Conservation (phyloP, 30 jellyfish, hydroid and myxozoan genomes). For the Aurelia sp. region DNA sequence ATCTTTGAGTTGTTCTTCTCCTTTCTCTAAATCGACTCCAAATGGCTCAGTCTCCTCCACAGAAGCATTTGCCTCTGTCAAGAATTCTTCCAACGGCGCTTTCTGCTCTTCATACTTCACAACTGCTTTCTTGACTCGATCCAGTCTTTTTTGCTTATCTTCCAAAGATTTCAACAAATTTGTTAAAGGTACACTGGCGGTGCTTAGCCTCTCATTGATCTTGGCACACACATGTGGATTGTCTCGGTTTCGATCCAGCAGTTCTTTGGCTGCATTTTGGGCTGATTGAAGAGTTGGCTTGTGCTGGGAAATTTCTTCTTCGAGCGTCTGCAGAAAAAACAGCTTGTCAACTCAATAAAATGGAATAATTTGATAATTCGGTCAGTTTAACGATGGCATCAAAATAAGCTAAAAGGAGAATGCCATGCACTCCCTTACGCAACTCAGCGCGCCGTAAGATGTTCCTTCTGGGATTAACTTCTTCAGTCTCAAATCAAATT, state of each 20-base stretch:
- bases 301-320: constrained; percentile 64
- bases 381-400: no score
- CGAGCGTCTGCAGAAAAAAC: constrained; percentile 57
- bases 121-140: constrained; percentile 67
- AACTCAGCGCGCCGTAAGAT: no score
- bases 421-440: no score
- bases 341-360: not conserved
- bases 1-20: constrained; percentile 69
- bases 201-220: constrained; percentile 69
- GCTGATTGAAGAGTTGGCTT: constrained; percentile 86
- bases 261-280: constrained; percentile 79
- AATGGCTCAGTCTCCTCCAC: constrained; percentile 81
- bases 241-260: constrained; percentile 75
- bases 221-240: constrained; percentile 80
- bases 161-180: constrained; percentile 68
- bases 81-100: constrained; percentile 82
- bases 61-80: constrained; percentile 67
- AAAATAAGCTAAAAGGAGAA: no score
- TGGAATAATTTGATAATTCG: not conserved
- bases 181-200: constrained; percentile 77
- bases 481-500: no score
- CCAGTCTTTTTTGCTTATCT: constrained; percentile 78
- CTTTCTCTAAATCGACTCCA: constrained; percentile 76
- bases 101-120: constrained; percentile 83
- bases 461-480: no score